Evolutionary conservation across 1,140 invertebrate species (phyloP), one percentile per base, ranked within the genome.

Genomic region (Ditylenchus dipsaci): DNA sequence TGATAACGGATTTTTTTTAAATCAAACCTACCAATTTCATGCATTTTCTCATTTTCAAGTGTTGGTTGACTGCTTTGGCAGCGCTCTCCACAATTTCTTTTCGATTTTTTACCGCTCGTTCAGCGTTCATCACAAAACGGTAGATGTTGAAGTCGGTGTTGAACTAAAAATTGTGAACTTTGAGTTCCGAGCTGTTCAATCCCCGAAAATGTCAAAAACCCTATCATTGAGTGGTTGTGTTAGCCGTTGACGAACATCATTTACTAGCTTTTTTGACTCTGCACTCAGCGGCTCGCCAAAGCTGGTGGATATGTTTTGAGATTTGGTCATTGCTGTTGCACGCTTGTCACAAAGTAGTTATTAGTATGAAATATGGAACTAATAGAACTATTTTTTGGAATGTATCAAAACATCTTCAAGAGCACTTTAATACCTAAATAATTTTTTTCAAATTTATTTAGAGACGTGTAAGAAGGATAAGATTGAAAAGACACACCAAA

Each of bases 141-240:
- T 78, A 83, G 23, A 82, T 71, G 63, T 82, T 82, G 78, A 82
- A 82, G 53, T 82, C 82, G 7, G 75, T 80, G 63, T 82, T 74
- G 61, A 80, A 82, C 77, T 82, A 57, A 63, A 67, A 62, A 5
- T 33, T 3, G 63, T 60, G 26, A 56, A 17, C n/a, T n/a, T n/a
- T n/a, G n/a, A n/a, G n/a, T n/a, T 3, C 29, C 64, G 17, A n/a
- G 19, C 9, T 23, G 1, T 69, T 0, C 8, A 29, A n/a, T 0
- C 17, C 17, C 15, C 8, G 42, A 68, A 29, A 26, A 58, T 60
- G 15, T 53, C 13, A 60, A 15, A 15, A 15, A 81, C 79, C 62
- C 72, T 79, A 1, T 81, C 79, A 72, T 78, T 69, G 42, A 83
- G 75, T 1, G 76, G 60, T 33, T 79, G 69, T 21, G 62, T 73